A percentile compares a stretch with the other conserved stretches of the same genome.
Conservation (phyloP, 2,113 vertebrate species). For the Alouatta palliata region DNA sequence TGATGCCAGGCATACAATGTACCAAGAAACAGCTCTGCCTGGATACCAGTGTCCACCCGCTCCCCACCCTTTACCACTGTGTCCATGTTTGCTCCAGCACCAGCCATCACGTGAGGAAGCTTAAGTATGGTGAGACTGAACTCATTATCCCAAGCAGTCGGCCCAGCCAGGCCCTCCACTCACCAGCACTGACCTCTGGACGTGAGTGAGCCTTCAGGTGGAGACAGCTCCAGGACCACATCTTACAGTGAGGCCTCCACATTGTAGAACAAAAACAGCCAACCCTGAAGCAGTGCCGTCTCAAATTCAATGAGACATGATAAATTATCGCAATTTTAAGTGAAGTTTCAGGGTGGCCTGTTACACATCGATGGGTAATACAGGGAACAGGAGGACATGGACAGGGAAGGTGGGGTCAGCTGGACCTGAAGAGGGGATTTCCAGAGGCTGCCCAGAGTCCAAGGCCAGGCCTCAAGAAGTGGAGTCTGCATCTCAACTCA, state of each 20-base stretch:
- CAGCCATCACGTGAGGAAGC: background rate
- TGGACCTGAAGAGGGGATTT: background rate
- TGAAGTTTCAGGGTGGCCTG: too few species aligned
- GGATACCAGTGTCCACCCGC: background rate
- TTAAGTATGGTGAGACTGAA: accelerated
- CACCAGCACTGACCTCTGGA: background rate
- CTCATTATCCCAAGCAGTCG: accelerated
- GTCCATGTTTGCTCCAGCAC: background rate
- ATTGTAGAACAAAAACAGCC: background rate
- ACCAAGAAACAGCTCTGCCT: background rate
- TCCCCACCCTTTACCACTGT: background rate
- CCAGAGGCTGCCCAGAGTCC: background rate
- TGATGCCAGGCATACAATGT: too few species aligned
- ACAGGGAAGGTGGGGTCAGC: background rate
- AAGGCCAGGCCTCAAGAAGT: background rate
- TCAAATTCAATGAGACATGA: background rate
- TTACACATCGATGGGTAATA: accelerated
- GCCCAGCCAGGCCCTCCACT: background rate
- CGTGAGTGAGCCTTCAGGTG: accelerated
- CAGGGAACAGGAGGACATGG: background rate
- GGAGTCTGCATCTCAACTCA: background rate
- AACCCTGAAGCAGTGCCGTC: accelerated
- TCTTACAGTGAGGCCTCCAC: background rate
- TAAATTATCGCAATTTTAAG: background rate
- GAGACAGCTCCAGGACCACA: too few species aligned